phyloP scores from a whole-genome alignment of 2,113 vertebrate species.

The Calonectris borealis region DNA sequence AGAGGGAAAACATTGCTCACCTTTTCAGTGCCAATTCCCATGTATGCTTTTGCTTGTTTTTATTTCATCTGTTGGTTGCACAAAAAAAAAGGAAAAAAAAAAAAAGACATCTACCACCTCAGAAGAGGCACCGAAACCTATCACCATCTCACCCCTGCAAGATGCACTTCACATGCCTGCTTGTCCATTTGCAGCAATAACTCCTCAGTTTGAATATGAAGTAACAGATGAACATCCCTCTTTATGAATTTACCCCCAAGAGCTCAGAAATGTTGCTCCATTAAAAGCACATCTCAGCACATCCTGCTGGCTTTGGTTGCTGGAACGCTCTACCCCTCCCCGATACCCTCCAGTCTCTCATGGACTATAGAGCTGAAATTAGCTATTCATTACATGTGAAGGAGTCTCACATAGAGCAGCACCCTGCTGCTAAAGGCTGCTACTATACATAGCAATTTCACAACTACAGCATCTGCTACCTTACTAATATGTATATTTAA shows the following conservation, averaged over 20 bases:
- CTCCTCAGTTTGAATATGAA: background rate
- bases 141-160: background rate
- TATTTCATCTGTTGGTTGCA: background rate
- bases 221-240: too few species aligned
- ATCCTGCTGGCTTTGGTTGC: conserved; percentile 38
- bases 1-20: background rate
- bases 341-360: conserved; percentile 26
- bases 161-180: background rate
- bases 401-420: conserved; percentile 53
- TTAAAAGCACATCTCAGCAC: background rate
- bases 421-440: conserved; percentile 66
- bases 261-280: too few species aligned
- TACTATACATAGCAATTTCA: conserved; percentile 71
- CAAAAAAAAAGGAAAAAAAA: background rate
- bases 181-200: conserved; percentile 17
- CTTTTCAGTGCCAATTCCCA: background rate
- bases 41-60: background rate
- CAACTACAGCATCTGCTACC: conserved; percentile 71
- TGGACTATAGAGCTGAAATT: conserved; percentile 68
- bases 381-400: conserved; percentile 78
- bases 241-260: too few species aligned
- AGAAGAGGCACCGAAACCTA: background rate
- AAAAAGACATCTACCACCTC: background rate
- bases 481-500: conserved; percentile 74
- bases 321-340: conserved; percentile 18